A percentile compares a stretch with the other conserved stretches of the same genome.
These are phyloP conservation scores for Camelus bactrianus DNA, from an alignment of 2,113 vertebrate species.

Conservation along the genomic window DNA sequence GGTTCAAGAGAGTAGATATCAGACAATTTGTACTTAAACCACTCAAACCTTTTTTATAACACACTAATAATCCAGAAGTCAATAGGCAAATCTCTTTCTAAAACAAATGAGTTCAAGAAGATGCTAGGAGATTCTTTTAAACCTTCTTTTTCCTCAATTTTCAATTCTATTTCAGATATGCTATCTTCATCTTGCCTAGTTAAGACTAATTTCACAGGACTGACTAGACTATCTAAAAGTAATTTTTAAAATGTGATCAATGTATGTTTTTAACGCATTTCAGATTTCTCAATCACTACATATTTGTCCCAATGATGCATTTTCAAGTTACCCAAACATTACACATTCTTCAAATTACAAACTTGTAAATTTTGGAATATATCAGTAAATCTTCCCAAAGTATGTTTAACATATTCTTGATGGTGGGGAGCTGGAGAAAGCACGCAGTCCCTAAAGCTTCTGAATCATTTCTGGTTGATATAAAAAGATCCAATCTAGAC, in stretches of 20 bases:
- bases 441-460: constrained; percentile 7
- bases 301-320: neutral
- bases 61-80: neutral
- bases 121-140: constrained; percentile 69
- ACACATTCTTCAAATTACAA: neutral
- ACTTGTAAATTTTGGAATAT: neutral
- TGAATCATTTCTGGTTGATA: neutral
- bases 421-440: neutral
- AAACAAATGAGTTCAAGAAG: constrained; percentile 80
- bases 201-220: constrained; percentile 46
- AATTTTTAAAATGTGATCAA: constrained; percentile 25
- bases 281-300: neutral
- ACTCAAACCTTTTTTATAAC: neutral
- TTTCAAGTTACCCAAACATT: constrained; percentile 12
- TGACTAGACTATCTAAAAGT: constrained; percentile 77
- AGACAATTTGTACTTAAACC: neutral
- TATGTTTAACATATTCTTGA: constrained; percentile 6
- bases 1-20: constrained; percentile 4
- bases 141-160: constrained; percentile 75
- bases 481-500: neutral
- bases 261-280: constrained; percentile 10
- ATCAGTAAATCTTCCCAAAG: neutral
- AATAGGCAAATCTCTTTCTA: constrained; percentile 81
- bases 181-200: constrained; percentile 62
- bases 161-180: constrained; percentile 54